A percentile compares a stretch with the other conserved stretches of the same genome.
These are phyloP conservation scores for Schizaphis graminum DNA, from an alignment of 2,888 invertebrate genomes.

Conservation along the genomic window DNA sequence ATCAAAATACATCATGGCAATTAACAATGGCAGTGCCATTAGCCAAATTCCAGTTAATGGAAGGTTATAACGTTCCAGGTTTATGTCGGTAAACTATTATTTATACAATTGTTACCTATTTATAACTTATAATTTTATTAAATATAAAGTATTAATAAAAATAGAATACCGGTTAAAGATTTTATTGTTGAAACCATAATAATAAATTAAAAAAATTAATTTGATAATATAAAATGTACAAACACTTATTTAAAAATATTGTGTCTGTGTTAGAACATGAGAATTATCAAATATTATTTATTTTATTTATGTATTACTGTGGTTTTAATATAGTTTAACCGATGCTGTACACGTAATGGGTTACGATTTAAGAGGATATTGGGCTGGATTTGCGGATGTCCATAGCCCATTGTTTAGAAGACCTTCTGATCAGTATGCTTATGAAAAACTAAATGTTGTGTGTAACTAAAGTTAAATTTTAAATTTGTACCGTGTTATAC, in stretches of 20 bases:
- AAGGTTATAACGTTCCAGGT: slow-evolving; percentile 92
- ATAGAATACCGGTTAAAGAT: too few relatives aligned
- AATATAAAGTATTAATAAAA: background rate
- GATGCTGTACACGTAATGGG: slow-evolving; percentile 91
- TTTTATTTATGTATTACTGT: slow-evolving; percentile 4
- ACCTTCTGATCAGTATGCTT: slow-evolving; percentile 90
- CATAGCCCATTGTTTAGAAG: slow-evolving; percentile 89
- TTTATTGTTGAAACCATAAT: too few relatives aligned
- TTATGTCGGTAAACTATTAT: slow-evolving; percentile 82
- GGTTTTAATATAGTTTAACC: slow-evolving; percentile 75
- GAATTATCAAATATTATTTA: background rate
- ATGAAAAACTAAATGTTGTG: slow-evolving; percentile 91
- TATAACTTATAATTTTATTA: background rate
- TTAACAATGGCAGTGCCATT: slow-evolving; percentile 91
- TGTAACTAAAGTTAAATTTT: slow-evolving; percentile 70
- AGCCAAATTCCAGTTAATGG: slow-evolving; percentile 87
- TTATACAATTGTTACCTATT: background rate
- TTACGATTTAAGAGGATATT: slow-evolving; percentile 88
- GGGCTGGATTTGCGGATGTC: slow-evolving; percentile 92
- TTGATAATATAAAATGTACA: background rate
- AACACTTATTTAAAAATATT: background rate
- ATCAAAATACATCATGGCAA: slow-evolving; percentile 84
- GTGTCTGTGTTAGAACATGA: background rate
- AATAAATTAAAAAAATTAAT: background rate
- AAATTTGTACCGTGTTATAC: background rate